These are phyloP conservation scores for Prunella fulvescens DNA, from an alignment of 2,113 vertebrate genomes.

Conservation along the genomic window DNA sequence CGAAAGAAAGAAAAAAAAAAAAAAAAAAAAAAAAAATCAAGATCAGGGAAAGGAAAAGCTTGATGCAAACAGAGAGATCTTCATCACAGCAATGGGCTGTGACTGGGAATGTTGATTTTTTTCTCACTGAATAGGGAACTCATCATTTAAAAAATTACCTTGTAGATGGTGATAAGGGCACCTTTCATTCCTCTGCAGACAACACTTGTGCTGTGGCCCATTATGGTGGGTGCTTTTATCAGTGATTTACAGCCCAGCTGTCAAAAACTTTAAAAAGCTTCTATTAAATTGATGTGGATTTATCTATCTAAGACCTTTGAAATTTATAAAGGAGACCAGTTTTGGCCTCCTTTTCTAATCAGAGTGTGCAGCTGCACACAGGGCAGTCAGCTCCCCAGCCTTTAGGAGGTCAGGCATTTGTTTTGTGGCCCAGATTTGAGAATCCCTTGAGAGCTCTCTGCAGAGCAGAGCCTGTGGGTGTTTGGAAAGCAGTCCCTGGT, in stretches of 20 bases:
- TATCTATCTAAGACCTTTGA: background rate
- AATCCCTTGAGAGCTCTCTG: background rate
- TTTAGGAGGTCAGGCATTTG: background rate
- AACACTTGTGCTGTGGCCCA: background rate
- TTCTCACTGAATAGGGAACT: background rate
- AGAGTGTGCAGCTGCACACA: background rate
- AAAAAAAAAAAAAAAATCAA: background rate
- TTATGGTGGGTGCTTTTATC: constrained; percentile 9
- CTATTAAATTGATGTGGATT: background rate
- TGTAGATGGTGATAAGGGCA: constrained; percentile 39
- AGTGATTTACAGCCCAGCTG: constrained; percentile 3
- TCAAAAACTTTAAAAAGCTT: constrained; percentile 33
- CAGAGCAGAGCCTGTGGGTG: background rate
- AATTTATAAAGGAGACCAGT: background rate
- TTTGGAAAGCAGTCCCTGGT: background rate
- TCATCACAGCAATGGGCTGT: background rate
- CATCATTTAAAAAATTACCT: constrained; percentile 35
- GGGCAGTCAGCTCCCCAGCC: background rate
- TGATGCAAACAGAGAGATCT: background rate
- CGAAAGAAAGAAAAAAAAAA: background rate
- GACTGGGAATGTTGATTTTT: background rate
- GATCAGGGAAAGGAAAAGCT: background rate
- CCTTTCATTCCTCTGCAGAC: constrained; percentile 19
- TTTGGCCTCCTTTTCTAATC: background rate
- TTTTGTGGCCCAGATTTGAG: background rate